Base-by-base conservation (phyloP, 2,888 invertebrate genomes). In the Campoletis raptor region DNA sequence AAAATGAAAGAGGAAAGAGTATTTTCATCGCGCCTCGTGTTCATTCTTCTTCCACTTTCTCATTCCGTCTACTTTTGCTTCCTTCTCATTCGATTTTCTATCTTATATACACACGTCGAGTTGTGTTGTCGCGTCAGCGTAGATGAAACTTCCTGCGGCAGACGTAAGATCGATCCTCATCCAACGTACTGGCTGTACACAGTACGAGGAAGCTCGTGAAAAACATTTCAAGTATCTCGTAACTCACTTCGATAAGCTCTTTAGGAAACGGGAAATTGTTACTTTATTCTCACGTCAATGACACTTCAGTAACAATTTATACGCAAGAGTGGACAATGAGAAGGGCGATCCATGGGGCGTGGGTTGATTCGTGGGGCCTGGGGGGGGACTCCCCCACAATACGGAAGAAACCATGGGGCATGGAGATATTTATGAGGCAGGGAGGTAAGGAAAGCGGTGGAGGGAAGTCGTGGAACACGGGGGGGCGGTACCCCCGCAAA, bases 201-300 rank as follows among this genome's bases (percentile, higher is more conserved):
- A 30, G 69, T 3, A n/a, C 48, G 73, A 67, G 57, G 45, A 81
- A 74, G 61, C 72, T 82, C 78, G 48, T 24, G 54, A 85, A 82
- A 40, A 67, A 83, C 88, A 88, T 89, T 92, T 92, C 92, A 92
- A 93, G 92, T 92, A 93, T 92, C 92, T 91, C 92, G 91, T 93
- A 93, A 93, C 92, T 94, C 93, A 91, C 90, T 92, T 92, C 89
- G 90, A 91, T 92, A 92, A 93, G 92, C 92, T 92, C 92, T 93
- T 93, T 92, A 92, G 93, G 93, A 94, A 93, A 90, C 91, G 92
- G 93, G 92, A 94, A 93, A 93, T 93, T 93, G 92, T 93, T 93
- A 93, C 92, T 92, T 70, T 91, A 88, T 90, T 87, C 82, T 42
- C 57, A 24, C 57, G 70, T 42, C 74, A 83, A 90, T 89, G 90